Percentiles rank a stretch among this genome's conserved stretches.
Evolutionary conservation across 1,140 invertebrate species (phyloP).

Genomic region (Tribolium castaneum): DNA sequence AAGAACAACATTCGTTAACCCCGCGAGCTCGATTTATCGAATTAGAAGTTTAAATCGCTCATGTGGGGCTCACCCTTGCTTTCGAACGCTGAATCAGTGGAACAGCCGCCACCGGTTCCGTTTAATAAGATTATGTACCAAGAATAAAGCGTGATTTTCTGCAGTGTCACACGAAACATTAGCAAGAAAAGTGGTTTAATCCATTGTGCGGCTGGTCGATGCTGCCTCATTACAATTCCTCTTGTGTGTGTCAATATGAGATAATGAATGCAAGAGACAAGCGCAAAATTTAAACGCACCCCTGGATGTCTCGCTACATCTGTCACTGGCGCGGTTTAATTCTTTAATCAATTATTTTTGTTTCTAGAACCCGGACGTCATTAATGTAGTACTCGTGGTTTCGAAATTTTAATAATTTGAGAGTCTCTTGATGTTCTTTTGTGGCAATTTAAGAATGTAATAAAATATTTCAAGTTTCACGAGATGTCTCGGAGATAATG

Average conservation of each 20-base stretch:
- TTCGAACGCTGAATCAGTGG: constrained; percentile 43
- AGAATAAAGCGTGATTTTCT: constrained; percentile 44
- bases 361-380: neutral
- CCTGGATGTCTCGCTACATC: constrained; percentile 5
- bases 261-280: constrained; percentile 28
- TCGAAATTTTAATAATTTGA: neutral
- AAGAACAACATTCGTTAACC: constrained; percentile 27
- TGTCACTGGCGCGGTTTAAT: constrained; percentile 5
- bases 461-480: neutral
- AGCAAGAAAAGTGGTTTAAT: constrained; percentile 37
- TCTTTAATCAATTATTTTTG: neutral
- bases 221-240: constrained; percentile 20
- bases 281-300: constrained; percentile 7
- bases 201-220: constrained; percentile 17
- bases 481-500: constrained; percentile 12
- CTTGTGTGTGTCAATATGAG: constrained; percentile 30
- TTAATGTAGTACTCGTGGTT: too few species aligned
- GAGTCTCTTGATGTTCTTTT: neutral
- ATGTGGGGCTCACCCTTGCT: constrained; percentile 37
- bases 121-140: constrained; percentile 43
- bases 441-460: constrained; percentile 2
- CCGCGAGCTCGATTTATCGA: constrained; percentile 32
- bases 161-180: constrained; percentile 42
- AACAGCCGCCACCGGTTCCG: constrained; percentile 37
- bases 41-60: constrained; percentile 34